Evolutionary conservation across 2,797 vertebrate species (phyloP).

Genomic region (Botia kubotai): DNA sequence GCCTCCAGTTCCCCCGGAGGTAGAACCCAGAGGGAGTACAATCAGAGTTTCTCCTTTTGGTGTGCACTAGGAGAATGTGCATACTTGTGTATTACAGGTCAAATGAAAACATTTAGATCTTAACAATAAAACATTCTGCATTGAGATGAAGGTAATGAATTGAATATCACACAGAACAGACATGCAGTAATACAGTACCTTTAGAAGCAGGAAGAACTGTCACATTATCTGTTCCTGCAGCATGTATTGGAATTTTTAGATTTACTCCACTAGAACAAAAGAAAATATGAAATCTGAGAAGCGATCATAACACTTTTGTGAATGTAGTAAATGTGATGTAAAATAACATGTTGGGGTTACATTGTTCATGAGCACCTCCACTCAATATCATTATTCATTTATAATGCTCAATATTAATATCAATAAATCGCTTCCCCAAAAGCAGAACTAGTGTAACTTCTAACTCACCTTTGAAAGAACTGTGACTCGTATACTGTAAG

Average conservation of each 20-base stretch:
- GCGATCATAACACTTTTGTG: not conserved
- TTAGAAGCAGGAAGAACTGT: conserved; percentile 79
- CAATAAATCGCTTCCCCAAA: no score
- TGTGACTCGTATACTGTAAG: conserved; percentile 84
- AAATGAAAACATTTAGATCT: no score
- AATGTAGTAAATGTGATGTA: not conserved
- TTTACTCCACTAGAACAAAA: conserved; percentile 84
- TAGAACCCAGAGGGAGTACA: conserved; percentile 86
- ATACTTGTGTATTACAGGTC: no score
- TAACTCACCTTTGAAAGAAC: conserved; percentile 89
- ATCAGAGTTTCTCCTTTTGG: conserved; percentile 27
- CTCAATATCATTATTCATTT: no score
- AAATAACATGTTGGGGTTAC: not conserved
- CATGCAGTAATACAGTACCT: conserved; percentile 76
- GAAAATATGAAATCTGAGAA: conserved; percentile 8
- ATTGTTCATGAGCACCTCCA: not conserved
- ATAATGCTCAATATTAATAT: not conserved
- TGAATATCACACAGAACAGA: no score
- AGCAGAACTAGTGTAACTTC: not conserved
- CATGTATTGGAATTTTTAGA: conserved; percentile 86
- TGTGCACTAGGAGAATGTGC: conserved; percentile 14
- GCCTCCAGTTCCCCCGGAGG: conserved; percentile 85
- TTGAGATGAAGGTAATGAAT: no score
- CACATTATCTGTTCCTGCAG: conserved; percentile 85
- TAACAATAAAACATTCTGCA: not conserved